phyloP scores from a whole-genome alignment of 2,113 vertebrate genomes.

The Daubentonia madagascariensis region DNA sequence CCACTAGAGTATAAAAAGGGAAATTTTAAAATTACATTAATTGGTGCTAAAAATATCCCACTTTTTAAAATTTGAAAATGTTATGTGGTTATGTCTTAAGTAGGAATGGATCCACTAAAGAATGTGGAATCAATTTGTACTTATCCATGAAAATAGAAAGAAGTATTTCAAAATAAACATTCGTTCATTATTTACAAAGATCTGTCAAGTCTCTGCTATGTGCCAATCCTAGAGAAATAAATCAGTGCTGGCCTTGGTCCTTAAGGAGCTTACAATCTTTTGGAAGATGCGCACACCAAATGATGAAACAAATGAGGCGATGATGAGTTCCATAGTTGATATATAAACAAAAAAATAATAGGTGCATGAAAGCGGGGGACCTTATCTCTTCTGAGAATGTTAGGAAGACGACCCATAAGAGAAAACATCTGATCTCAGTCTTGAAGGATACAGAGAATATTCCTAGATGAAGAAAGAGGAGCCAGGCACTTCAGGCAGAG shows the following conservation, averaged over 20 bases:
- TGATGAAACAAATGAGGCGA: not conserved
- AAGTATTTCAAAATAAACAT: not conserved
- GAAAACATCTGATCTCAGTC: not conserved
- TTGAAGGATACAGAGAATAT: not conserved
- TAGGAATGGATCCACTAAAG: not conserved
- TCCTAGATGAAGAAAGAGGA: not conserved
- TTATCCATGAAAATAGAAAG: not conserved
- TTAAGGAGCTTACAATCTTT: not conserved
- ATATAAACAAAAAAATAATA: not conserved
- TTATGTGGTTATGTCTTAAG: not conserved
- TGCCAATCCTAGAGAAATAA: not conserved
- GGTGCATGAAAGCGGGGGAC: not conserved
- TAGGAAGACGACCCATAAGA: not conserved
- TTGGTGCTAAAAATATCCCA: not conserved
- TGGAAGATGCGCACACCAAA: not conserved
- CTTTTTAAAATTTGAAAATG: conserved; percentile 12
- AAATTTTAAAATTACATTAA: not conserved
- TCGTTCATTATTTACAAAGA: not conserved
- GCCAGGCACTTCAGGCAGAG: not conserved
- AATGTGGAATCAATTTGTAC: not conserved
- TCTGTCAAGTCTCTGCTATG: not conserved
- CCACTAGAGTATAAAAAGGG: not conserved
- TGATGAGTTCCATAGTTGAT: not conserved
- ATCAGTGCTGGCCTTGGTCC: not conserved
- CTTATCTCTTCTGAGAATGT: not conserved